Percentiles rank a stretch among this genome's conserved stretches.
Conservation (phyloP, 1,140 invertebrate species). For the Nylanderia fulva region DNA sequence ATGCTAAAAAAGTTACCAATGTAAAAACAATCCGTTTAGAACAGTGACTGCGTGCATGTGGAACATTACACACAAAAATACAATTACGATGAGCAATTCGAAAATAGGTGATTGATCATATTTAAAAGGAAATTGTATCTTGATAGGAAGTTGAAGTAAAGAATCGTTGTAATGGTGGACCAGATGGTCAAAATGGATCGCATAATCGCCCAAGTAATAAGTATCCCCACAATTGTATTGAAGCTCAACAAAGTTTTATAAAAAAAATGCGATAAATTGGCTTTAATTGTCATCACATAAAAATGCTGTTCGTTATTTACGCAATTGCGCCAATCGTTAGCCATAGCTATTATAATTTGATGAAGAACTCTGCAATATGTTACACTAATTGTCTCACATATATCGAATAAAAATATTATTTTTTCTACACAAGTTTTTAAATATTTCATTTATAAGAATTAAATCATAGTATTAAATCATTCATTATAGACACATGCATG, state of each 20-base stretch:
- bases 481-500: not conserved
- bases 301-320: constrained; percentile 12
- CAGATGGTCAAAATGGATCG: not conserved
- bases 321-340: constrained; percentile 20
- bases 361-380: constrained; percentile 12
- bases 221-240: not conserved
- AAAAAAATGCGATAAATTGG: not conserved
- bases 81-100: not conserved
- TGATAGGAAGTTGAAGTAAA: not conserved
- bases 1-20: not conserved
- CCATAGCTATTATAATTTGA: not conserved
- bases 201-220: not conserved
- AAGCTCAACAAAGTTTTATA: constrained; percentile 14
- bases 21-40: constrained; percentile 4
- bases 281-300: constrained; percentile 29
- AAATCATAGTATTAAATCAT: not conserved
- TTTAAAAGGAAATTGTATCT: constrained; percentile 14
- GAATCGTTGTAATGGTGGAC: not conserved
- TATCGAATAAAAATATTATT: not conserved
- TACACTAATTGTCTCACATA: not conserved
- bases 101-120: constrained; percentile 20
- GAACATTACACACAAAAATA: not conserved
- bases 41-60: not conserved
- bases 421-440: too few species aligned
- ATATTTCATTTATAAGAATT: too few species aligned